Base-by-base conservation (phyloP, 2,797 vertebrate species). In the Caiman crocodilus region DNA sequence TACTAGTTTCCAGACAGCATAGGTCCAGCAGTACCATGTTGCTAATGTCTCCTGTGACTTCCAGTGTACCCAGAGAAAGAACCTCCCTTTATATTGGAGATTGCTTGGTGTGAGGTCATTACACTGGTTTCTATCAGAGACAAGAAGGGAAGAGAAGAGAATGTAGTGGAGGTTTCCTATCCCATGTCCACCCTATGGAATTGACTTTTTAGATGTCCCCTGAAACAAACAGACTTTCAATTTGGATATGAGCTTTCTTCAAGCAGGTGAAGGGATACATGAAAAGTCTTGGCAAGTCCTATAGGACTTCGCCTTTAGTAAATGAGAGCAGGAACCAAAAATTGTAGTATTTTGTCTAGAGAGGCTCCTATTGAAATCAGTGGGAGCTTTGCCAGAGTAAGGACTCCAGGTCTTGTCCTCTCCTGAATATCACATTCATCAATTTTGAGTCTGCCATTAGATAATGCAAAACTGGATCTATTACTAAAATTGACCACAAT, bases 301-400 rank as follows among this genome's bases (percentile, higher is more conserved):
- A 50, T 25, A 84, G 83, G 75, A 30, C 13, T 86, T 75, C 50
- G 30, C 6, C 42, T 30, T 86, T 32, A 82, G 63, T 90, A 88
- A n/a, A 35, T 86, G 28, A 86, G 84, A 93, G 84, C 20, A 7
- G 76, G 17, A 93, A 89, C 30, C 13, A 90, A 83, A 92, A 89
- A 11, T 30, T 32, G 65, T 5, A 67, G 14, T 67, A n/a, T 30
- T 67, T 67, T 18, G 65, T 32, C 17, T 32, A n/a, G 65, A 16
- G 20, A 32, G 17, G 32, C n/a, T 30, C 16, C n/a, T 67, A n/a
- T 32, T 67, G n/a, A 67, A 32, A 32, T 32, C 65, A 32, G n/a
- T 5, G 12, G 9, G 65, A 32, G n/a, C 65, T 67, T 65, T 32
- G 65, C 16, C n/a, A 4, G 12, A 32, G 30, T 32, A 67, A 32